phyloP scores from a whole-genome alignment of 2,113 vertebrate species.

The Morone saxatilis region DNA sequence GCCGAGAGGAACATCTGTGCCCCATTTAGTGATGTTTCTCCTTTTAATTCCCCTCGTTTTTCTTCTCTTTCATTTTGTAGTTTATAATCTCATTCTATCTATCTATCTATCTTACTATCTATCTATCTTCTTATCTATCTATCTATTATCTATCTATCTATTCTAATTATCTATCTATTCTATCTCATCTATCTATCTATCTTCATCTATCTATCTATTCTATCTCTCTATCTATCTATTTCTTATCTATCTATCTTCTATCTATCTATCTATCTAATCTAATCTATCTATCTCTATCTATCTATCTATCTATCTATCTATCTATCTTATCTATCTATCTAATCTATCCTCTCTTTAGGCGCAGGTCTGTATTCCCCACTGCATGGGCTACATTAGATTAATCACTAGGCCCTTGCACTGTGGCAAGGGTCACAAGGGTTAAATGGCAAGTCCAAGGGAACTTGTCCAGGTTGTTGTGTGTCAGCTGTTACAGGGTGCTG shows the following conservation, averaged over 20 bases:
- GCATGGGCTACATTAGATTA: constrained; percentile 54
- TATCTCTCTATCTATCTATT: no score
- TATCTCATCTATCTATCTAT: no score
- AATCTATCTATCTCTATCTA: background rate
- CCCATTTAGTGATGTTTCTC: constrained; percentile 72
- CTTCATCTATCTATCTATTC: no score
- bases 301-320: background rate
- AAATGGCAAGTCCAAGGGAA: constrained; percentile 47
- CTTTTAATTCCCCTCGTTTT: constrained; percentile 48
- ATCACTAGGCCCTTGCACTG: constrained; percentile 41
- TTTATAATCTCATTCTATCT: background rate
- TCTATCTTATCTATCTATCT: constrained; percentile 4
- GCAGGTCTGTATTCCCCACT: background rate
- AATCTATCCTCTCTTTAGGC: background rate
- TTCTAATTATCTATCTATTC: no score
- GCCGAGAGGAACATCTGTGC: constrained; percentile 79
- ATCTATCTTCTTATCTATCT: no score
- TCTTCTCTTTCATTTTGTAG: background rate
- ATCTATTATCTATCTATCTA: no score
- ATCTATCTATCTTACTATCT: no score
- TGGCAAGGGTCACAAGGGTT: constrained; percentile 51
- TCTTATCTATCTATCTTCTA: no score
- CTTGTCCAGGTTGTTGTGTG: constrained; percentile 55
- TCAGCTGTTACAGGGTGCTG: constrained; percentile 38
- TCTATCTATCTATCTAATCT: no score